Evolutionary conservation across 1,140 invertebrate genomes (phyloP), one percentile per base, ranked within the genome.

Genomic region (Ridgeia piscesae): DNA sequence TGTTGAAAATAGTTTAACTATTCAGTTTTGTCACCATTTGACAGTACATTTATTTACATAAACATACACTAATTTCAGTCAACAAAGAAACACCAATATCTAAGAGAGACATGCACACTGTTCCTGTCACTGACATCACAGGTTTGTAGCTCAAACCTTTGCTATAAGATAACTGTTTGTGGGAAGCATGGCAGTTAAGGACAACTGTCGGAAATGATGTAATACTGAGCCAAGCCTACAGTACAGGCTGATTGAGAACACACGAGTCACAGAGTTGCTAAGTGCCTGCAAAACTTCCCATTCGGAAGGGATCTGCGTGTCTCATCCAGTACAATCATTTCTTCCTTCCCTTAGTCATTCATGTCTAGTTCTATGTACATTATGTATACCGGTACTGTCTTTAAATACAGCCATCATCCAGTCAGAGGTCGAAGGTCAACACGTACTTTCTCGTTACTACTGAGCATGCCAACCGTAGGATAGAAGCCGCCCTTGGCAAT

Each of bases 401-500:
- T 89, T 17, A 35, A 9, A 90, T 91, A 48, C 27, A 91, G 34
- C 48, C 21, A 34, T 96, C 95, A 97, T 92, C 97, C 97, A 35
- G 97, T 96, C 9, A 97, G 94, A 14, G 97, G 97, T 93, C 96
- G 95, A 8, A 97, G 94, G 93, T 97, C 96, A 35, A 97, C 97
- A 89, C 95, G 94, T 6, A 97, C 97, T 93, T 96, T 96, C 94
- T 97, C 97, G 94, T 96, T 95, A 93, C 95, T 95, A 94, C 97
- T 97, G 90, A 97, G 94, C 97, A 97, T 97, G 88, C 97, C 97
- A 33, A 97, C 95, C 34, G 96, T 97, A 8, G 97, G 97, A 93
- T 96, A 97, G 94, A 97, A 97, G 17, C 97, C 97, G 91, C 96
- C 96, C 94, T 96, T 96, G n/a, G 97, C 96, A 93, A 97, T 96